phyloP scores from a whole-genome alignment of 2,113 vertebrate species.

The Passer domesticus region DNA sequence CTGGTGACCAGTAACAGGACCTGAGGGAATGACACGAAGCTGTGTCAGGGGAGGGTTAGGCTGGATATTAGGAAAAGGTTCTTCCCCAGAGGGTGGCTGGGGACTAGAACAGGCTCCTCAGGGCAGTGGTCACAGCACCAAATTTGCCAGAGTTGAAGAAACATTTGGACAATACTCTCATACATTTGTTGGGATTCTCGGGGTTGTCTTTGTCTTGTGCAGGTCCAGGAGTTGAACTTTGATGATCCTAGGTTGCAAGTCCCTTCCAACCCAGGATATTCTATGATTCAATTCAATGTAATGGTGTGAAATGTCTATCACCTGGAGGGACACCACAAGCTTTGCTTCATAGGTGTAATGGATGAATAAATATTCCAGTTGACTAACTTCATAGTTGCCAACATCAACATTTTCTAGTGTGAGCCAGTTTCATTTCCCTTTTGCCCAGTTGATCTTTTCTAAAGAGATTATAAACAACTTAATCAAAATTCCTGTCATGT shows the following conservation, averaged over 20 bases:
- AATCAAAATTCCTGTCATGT: constrained; percentile 48
- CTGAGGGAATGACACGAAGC: not conserved
- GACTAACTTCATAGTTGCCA: not conserved
- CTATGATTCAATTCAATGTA: not conserved
- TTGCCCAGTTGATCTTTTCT: not conserved
- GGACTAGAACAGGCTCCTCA: not conserved
- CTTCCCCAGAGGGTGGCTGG: not conserved
- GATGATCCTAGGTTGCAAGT: not conserved
- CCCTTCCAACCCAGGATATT: not conserved
- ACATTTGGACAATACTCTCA: not conserved
- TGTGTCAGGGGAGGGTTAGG: not conserved
- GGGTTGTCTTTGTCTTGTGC: not conserved
- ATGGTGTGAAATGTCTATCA: not conserved
- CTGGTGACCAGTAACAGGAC: not conserved
- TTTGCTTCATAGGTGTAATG: not conserved
- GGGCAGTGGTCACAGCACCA: not conserved
- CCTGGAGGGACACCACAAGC: not conserved
- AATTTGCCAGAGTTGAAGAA: not conserved
- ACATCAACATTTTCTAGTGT: not conserved
- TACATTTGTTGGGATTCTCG: not conserved
- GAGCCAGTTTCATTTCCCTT: not conserved
- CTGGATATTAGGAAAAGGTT: not conserved
- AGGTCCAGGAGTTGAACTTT: not conserved
- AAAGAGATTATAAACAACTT: constrained; percentile 34
- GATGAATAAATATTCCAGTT: not conserved